phyloP scores from a whole-genome alignment of 2,797 vertebrate species.

The Aulostomus chinensis region DNA sequence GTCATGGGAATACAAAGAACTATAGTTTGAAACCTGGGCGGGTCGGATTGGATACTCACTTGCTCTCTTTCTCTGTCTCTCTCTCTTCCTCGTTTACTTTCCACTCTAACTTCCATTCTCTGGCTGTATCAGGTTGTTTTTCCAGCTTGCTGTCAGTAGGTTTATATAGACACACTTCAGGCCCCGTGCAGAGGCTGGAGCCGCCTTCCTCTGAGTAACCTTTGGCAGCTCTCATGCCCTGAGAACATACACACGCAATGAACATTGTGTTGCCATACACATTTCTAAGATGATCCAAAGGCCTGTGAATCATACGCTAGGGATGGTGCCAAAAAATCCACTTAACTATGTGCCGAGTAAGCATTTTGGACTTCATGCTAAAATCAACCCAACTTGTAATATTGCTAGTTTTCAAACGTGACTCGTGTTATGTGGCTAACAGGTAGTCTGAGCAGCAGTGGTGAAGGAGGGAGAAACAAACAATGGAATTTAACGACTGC shows the following conservation, averaged over 20 bases:
- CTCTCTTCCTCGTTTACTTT: slow-evolving; percentile 39
- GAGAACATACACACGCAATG: background rate
- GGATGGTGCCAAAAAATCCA: slow-evolving; percentile 16
- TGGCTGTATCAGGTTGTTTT: slow-evolving; percentile 61
- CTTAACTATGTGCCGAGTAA: slow-evolving; percentile 12
- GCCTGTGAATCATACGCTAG: background rate
- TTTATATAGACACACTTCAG: slow-evolving; percentile 58
- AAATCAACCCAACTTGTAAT: slow-evolving; percentile 20
- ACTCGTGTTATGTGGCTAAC: too few relatives aligned
- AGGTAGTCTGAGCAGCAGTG: too few relatives aligned
- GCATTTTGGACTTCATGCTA: slow-evolving; percentile 5
- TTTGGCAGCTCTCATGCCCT: slow-evolving; percentile 27
- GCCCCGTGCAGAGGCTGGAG: slow-evolving; percentile 22
- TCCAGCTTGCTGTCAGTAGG: slow-evolving; percentile 63
- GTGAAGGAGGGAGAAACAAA: too few relatives aligned
- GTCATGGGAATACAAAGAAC: slow-evolving; percentile 75
- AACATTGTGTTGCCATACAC: slow-evolving; percentile 10
- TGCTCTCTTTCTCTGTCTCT: slow-evolving; percentile 27
- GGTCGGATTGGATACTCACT: slow-evolving; percentile 45
- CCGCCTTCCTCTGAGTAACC: slow-evolving; percentile 28
- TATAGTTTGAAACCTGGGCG: slow-evolving; percentile 72
- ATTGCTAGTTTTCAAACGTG: too few relatives aligned
- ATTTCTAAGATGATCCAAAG: slow-evolving; percentile 3
- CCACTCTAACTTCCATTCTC: slow-evolving; percentile 59
- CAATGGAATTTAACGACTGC: too few relatives aligned